Evolutionary conservation across 1,140 invertebrate genomes (phyloP).

Genomic region (Heliconius hermathena): DNA sequence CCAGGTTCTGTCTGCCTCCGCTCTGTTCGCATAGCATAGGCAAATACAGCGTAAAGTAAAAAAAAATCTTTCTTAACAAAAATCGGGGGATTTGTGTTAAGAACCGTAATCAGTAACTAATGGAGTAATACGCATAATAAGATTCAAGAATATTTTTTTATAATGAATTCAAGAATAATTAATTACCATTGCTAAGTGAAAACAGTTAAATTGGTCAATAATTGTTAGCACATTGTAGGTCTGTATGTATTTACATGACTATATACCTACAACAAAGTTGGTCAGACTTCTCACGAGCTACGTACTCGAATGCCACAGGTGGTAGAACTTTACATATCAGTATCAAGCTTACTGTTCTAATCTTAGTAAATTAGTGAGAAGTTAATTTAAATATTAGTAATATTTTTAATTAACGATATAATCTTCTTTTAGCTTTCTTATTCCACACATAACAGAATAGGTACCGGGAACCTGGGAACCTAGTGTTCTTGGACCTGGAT

Average conservation of each 20-base stretch:
- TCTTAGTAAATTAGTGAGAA: neutral
- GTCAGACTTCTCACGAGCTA: neutral
- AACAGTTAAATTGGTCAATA: neutral
- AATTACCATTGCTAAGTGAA: neutral
- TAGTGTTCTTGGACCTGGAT: too few relatives aligned
- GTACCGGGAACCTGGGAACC: too few relatives aligned
- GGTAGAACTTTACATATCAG: neutral
- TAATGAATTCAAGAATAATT: too few relatives aligned
- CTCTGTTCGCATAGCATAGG: too few relatives aligned
- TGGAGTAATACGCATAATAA: too few relatives aligned
- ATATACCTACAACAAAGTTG: neutral
- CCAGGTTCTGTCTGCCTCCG: too few relatives aligned
- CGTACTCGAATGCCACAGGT: neutral
- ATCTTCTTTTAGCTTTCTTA: too few relatives aligned
- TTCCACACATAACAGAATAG: too few relatives aligned
- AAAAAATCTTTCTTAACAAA: too few relatives aligned
- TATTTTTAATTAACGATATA: neutral
- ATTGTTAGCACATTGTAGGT: neutral
- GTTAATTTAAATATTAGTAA: neutral
- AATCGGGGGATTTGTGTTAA: too few relatives aligned
- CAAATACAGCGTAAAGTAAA: too few relatives aligned
- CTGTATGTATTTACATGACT: neutral
- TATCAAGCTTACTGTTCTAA: neutral
- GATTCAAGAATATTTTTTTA: neutral
- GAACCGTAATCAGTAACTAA: too few relatives aligned